These are phyloP conservation scores for Plecturocebus donacophilus DNA, from an alignment of 2,113 vertebrate genomes.

Conservation along the genomic window DNA sequence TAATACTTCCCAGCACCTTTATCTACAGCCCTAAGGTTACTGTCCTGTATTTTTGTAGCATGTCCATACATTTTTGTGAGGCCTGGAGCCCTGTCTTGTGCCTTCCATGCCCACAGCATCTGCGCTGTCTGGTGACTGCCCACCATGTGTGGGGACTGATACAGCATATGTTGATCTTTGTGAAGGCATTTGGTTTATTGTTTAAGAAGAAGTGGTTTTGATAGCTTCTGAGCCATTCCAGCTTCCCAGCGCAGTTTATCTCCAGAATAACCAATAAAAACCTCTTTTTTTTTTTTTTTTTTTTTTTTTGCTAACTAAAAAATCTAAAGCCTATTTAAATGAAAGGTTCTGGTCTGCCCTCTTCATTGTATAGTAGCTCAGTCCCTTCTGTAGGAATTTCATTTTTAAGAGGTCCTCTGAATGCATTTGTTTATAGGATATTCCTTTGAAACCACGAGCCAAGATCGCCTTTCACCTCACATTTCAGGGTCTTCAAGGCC, in stretches of 20 bases:
- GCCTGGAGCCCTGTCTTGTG: rapidly evolving
- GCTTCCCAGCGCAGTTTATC: too few species aligned
- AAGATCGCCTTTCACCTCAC: background rate
- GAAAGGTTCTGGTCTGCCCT: background rate
- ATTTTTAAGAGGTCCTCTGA: background rate
- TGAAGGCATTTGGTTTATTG: background rate
- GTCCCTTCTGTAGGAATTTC: background rate
- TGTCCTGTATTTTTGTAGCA: background rate
- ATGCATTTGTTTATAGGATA: background rate
- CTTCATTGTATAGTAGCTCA: background rate
- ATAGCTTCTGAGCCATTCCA: background rate
- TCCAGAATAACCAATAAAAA: background rate
- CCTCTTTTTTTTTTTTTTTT: too few species aligned
- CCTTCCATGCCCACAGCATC: rapidly evolving
- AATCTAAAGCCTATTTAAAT: rapidly evolving
- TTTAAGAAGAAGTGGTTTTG: background rate
- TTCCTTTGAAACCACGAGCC: background rate
- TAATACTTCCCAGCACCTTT: background rate
- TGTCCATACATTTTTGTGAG: rapidly evolving
- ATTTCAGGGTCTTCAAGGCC: background rate
- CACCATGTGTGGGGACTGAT: rapidly evolving
- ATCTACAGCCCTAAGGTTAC: rapidly evolving
- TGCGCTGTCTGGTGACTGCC: rapidly evolving
- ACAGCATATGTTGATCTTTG: rapidly evolving
- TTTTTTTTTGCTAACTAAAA: background rate